Base-by-base conservation (phyloP, 2,113 vertebrate species). In the Phalacrocorax pelagicus region DNA sequence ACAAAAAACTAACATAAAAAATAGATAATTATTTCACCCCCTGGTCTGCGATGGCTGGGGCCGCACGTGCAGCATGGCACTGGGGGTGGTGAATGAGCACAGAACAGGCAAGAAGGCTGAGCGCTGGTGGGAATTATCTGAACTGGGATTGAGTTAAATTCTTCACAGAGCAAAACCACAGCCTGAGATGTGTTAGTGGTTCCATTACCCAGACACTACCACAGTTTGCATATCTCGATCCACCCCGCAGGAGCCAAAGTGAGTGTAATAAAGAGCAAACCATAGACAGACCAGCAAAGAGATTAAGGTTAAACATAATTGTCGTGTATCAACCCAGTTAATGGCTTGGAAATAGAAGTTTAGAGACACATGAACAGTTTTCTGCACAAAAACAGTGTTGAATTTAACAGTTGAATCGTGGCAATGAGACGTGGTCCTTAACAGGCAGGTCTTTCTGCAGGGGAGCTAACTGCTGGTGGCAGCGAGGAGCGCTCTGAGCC, bases 291-390 rank as follows among this genome's bases (percentile, higher is more conserved):
- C 27, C 67, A 95, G 57, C 26, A 49, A 38, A 47, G 63, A 90
- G 83, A 93, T 82, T 40, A 92, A 96, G 81, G 67, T 46, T 85
- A 93, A 88, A 94, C 90, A 69, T 74, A 97, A 97, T 57, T 93
- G 92, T 44, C 51, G 38, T 84, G 36, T 91, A 96, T 97, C 2
- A 11, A 95, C 91, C 47, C 83, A 70, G 71, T 78, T 91, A 95
- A 95, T 72, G 83, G 79, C 61, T 78, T 90, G 90, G 87, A 95
- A 96, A 95, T 17, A 63, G n/a, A 88, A 92, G 91, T 82, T 97
- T 57, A 92, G 91, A 97, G 95, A 46, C 44, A 21, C 24, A 40
- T 19, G 27, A 44, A 22, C 34, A 40, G 72, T 63, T 93, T 75
- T 54, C 82, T 88, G 71, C 81, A 24, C 71, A 57, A 63, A 92